Percentiles rank a stretch among this genome's conserved stretches.
Conservation (phyloP, 2,888 invertebrate genomes). For the Agrenia bidenticulata region DNA sequence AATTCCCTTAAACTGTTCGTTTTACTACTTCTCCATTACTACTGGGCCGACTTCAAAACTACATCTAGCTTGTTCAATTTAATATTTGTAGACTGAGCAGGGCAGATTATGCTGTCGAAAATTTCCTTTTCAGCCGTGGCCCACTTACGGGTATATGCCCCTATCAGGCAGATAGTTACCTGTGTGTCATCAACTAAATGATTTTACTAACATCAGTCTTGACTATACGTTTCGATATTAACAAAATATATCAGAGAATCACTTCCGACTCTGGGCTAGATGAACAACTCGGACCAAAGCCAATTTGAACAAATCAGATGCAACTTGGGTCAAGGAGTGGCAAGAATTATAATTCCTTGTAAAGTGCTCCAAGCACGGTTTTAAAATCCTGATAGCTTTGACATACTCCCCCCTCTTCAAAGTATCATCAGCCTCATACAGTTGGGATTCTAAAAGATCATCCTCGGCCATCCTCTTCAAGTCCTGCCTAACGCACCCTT, state of each 20-base stretch:
- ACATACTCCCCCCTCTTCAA: constrained; percentile 19
- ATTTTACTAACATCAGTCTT: no score
- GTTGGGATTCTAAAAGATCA: constrained; percentile 18
- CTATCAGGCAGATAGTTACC: no score
- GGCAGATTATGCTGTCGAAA: no score
- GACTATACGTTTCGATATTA: no score
- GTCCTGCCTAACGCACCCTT: constrained; percentile 19
- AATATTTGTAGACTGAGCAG: no score
- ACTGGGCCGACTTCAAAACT: no score
- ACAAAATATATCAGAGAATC: neutral
- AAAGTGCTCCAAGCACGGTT: constrained; percentile 24
- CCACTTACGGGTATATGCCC: no score
- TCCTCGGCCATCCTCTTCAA: constrained; percentile 15
- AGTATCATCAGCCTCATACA: constrained; percentile 35
- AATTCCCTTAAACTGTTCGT: no score
- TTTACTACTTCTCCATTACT: no score
- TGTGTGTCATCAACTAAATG: no score
- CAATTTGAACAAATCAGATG: constrained; percentile 40
- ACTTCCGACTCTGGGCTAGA: neutral
- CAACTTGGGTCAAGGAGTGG: constrained; percentile 35
- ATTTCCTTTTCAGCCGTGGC: no score
- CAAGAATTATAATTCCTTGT: constrained; percentile 24
- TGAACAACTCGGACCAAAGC: constrained; percentile 24
- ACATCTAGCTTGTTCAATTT: no score
- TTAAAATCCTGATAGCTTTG: constrained; percentile 21